Conservation (phyloP, 2,888 invertebrate species). For the Alloscopus bannaensis region DNA sequence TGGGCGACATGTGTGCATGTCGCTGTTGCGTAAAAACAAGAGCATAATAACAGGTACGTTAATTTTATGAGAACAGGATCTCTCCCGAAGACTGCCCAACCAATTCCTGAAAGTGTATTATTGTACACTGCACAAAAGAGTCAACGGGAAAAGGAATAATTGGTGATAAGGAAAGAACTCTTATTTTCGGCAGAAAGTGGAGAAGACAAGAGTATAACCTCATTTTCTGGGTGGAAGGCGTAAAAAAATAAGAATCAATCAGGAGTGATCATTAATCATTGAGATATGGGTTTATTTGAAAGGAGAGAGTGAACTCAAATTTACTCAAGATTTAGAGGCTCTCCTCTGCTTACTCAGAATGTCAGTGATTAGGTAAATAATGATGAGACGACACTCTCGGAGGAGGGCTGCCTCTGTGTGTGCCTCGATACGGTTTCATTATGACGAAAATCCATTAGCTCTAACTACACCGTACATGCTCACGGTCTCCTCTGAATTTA, state of each 20-base stretch:
- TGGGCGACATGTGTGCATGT: constrained; percentile 48
- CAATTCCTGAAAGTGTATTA: no score
- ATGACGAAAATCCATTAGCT: constrained; percentile 55
- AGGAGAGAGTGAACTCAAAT: neutral
- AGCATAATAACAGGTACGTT: constrained; percentile 35
- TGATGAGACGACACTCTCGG: constrained; percentile 5
- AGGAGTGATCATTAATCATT: constrained; percentile 63
- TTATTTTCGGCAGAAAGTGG: no score
- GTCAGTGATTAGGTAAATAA: constrained; percentile 1
- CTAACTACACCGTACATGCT: constrained; percentile 20
- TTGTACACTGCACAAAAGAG: no score
- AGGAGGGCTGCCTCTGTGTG: no score
- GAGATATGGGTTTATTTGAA: constrained; percentile 47
- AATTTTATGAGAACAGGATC: constrained; percentile 31
- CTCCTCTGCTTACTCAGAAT: neutral
- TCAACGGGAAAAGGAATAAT: no score
- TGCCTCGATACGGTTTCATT: constrained; percentile 17
- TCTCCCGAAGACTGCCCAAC: no score
- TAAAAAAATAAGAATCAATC: constrained; percentile 67
- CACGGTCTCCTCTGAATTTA: constrained; percentile 9
- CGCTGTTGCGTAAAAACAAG: constrained; percentile 17
- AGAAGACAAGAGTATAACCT: no score
- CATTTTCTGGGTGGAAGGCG: constrained; percentile 52
- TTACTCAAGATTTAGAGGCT: no score
- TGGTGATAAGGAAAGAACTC: no score